Conservation (phyloP, 2,888 invertebrate species). For the Sesamia inferens region DNA sequence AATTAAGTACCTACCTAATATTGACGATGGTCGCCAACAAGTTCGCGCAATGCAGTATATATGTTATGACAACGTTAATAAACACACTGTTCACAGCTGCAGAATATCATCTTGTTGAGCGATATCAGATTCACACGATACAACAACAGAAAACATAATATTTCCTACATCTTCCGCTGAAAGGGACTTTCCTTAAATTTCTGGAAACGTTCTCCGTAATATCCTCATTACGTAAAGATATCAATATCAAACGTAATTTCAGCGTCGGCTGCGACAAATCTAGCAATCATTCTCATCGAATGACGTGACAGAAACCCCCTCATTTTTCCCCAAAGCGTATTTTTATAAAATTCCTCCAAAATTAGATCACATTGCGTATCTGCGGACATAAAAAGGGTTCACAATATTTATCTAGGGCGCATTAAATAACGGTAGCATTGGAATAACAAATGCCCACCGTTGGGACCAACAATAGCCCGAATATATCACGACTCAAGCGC, state of each 20-base stretch:
- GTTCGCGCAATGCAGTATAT: not conserved
- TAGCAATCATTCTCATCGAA: constrained; percentile 52
- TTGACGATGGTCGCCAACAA: not conserved
- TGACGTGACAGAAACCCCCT: constrained; percentile 45
- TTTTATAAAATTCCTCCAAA: constrained; percentile 70
- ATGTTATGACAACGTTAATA: not conserved
- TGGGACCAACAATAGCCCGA: constrained; percentile 75
- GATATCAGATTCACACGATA: not conserved
- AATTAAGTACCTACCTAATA: too few species aligned
- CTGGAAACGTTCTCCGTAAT: constrained; percentile 18
- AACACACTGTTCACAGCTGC: not conserved
- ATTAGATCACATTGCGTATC: constrained; percentile 71
- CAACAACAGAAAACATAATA: constrained; percentile 15
- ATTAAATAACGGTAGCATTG: constrained; percentile 79
- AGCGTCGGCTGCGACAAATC: constrained; percentile 53
- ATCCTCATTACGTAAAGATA: constrained; percentile 52
- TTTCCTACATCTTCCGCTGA: constrained; percentile 14
- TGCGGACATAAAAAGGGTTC: constrained; percentile 76
- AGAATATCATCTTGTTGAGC: not conserved
- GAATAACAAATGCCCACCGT: constrained; percentile 79
- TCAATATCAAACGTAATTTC: constrained; percentile 60
- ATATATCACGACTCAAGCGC: constrained; percentile 73
- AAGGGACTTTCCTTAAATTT: constrained; percentile 10
- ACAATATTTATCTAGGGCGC: constrained; percentile 80
- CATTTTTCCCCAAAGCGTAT: constrained; percentile 66